Base-by-base conservation (phyloP, 2,888 invertebrate genomes). In the Chymomyza fuscimana region DNA sequence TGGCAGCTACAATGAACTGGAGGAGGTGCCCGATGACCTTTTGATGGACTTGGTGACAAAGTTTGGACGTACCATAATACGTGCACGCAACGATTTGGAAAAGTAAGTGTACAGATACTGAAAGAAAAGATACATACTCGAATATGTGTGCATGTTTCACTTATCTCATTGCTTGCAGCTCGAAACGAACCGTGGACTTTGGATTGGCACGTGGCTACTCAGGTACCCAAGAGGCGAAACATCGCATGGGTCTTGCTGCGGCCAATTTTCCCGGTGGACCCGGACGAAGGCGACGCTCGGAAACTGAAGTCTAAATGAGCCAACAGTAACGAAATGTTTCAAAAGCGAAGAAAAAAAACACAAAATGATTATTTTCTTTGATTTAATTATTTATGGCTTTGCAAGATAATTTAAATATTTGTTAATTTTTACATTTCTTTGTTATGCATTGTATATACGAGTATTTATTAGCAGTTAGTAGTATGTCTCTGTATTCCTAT, bases 211-310 rank as follows among this genome's bases (percentile, higher is more conserved):
- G 97, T 64, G 97, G 97, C 29, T 97, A 95, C 92, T 97, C 97
- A 58, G 97, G 97, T 0, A 95, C 96, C 36, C 96, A 97, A 86
- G 96, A 97, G 74, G 97, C 97, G 87, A 97, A 97, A 92, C 97
- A 97, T 91, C 94, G 97, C 88, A 96, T 97, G 95, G 97, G 97
- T 4, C 92, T 97, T 65, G 96, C 97, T 56, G 96, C 97, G 0
- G 97, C 97, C 80, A 97, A 97, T 92, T 97, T 95, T 92, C 96
- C 97, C 25, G 96, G 96, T 2, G 97, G 97, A 10, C 97, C 97
- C 1, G 97, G 97, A 82, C 94, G 97, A 92, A 96, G 96, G 94
- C 95, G 97, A 90, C 95, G 97, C 77, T 94, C 94, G 79, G 93
- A 92, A 80, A 90, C 90, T 74, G 90, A 91, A 75, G 91, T 79